These are phyloP conservation scores for Tachina fera DNA, from an alignment of 2,888 invertebrate species.

Conservation along the genomic window DNA sequence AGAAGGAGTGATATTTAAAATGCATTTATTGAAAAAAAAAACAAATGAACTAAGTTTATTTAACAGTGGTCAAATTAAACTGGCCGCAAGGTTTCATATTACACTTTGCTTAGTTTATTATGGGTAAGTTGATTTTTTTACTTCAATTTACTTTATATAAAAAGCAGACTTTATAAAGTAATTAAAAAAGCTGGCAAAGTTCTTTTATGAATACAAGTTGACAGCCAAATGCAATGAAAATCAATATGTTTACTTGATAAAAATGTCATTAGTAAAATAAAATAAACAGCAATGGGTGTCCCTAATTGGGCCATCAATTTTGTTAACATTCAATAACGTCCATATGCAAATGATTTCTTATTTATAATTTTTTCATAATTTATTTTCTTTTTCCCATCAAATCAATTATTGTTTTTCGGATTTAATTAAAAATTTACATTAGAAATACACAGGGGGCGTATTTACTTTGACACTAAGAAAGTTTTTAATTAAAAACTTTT, in stretches of 20 bases:
- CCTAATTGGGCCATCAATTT: not conserved
- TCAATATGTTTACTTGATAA: not conserved
- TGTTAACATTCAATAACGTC: not conserved
- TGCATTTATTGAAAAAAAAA: slow-evolving; percentile 13
- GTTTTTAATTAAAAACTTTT: too few species aligned
- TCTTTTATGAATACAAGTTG: not conserved
- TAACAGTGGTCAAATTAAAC: slow-evolving; percentile 66
- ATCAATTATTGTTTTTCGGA: too few species aligned
- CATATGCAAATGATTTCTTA: not conserved
- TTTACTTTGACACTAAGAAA: too few species aligned
- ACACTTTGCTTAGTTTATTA: slow-evolving; percentile 30
- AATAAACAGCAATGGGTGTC: not conserved
- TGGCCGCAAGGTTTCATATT: slow-evolving; percentile 68
- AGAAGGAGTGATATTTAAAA: slow-evolving; percentile 6
- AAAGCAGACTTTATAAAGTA: slow-evolving; percentile 52
- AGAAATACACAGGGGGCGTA: too few species aligned
- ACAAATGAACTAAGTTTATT: slow-evolving; percentile 20
- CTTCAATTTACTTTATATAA: not conserved
- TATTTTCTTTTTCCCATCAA: too few species aligned
- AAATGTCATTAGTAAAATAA: not conserved
- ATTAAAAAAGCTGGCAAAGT: slow-evolving; percentile 36
- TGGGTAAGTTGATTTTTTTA: not conserved
- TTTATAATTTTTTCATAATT: too few species aligned
- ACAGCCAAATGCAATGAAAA: not conserved
- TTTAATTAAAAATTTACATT: too few species aligned